These are phyloP conservation scores for Lampropteryx suffumata DNA, from an alignment of 2,888 invertebrate species.

Conservation along the genomic window DNA sequence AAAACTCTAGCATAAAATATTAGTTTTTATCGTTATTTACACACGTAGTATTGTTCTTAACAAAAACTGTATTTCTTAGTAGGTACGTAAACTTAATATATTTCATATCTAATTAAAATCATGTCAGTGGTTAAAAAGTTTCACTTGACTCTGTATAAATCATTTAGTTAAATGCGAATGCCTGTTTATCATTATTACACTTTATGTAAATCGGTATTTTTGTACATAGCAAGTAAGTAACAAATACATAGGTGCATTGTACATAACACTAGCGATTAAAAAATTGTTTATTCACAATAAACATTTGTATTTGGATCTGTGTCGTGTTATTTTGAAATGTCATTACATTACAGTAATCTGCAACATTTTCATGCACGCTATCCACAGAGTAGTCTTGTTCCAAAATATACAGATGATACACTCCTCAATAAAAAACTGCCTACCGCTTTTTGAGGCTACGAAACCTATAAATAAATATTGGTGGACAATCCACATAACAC, in stretches of 20 bases:
- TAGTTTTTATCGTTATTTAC: neutral
- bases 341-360: slow-evolving; percentile 5
- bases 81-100: no score
- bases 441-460: no score
- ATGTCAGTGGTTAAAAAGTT: no score
- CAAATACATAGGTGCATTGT: slow-evolving; percentile 48
- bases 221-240: slow-evolving; percentile 36
- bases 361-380: slow-evolving; percentile 13
- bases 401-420: neutral
- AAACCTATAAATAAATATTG: no score
- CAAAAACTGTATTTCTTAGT: no score
- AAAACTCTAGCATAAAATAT: neutral
- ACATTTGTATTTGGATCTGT: slow-evolving; percentile 51
- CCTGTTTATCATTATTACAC: no score
- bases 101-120: no score
- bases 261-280: slow-evolving; percentile 50
- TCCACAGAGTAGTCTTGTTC: slow-evolving; percentile 1
- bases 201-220: no score
- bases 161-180: no score
- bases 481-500: no score
- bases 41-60: neutral
- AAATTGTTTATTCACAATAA: slow-evolving; percentile 55
- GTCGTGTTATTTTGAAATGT: slow-evolving; percentile 13
- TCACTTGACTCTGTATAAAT: no score
- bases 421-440: neutral